Evolutionary conservation across 1,140 invertebrate genomes (phyloP).

Genomic region (Kradibia gibbosae): DNA sequence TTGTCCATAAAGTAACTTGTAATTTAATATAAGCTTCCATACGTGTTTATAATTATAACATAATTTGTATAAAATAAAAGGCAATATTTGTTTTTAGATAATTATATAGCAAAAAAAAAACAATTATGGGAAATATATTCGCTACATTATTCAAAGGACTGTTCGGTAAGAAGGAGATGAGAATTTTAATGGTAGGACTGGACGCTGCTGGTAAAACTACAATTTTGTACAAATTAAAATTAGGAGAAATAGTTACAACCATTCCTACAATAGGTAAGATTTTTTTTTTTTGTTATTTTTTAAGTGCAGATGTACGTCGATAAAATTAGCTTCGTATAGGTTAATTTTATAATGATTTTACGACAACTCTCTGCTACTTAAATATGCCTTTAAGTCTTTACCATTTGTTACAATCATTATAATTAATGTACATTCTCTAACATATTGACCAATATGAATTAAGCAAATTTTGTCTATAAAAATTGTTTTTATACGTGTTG

Average conservation of each 20-base stretch:
- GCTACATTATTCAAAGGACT: constrained; percentile 94
- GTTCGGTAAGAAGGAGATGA: constrained; percentile 99
- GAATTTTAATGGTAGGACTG: constrained; percentile 97
- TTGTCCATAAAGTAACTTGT: too few species aligned
- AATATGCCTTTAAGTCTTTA: too few species aligned
- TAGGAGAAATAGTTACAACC: constrained; percentile 99
- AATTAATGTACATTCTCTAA: too few species aligned
- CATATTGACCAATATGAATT: too few species aligned
- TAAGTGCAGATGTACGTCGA: constrained; percentile 6
- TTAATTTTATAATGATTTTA: too few species aligned
- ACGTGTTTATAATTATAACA: background rate
- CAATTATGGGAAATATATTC: constrained; percentile 87
- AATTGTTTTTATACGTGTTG: too few species aligned
- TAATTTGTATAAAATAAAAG: background rate
- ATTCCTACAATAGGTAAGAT: constrained; percentile 98
- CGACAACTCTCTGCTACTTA: too few species aligned
- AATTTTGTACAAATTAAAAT: constrained; percentile 99
- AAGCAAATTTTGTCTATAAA: too few species aligned
- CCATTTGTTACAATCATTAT: too few species aligned
- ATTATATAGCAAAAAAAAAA: background rate
- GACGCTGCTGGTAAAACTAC: constrained; percentile 99
- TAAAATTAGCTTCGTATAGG: constrained; percentile 4
- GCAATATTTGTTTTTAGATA: background rate
- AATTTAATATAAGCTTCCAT: too few species aligned
- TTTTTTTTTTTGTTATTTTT: constrained; percentile 23